Conservation (phyloP, 23 tunicate species). For the Styela clava region DNA sequence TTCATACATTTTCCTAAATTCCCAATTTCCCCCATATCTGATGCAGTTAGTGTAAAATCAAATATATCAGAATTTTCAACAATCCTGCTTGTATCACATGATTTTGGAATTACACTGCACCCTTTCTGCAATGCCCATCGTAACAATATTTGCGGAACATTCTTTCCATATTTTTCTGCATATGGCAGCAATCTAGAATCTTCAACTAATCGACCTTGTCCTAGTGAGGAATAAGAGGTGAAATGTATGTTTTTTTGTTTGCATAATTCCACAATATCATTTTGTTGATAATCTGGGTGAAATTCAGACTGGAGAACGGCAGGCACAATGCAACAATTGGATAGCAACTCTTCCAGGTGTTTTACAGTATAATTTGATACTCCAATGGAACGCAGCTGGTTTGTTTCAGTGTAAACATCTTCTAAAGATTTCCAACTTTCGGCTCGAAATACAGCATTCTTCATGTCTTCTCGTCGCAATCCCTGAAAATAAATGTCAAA, state of each 20-base stretch:
- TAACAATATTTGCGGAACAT: constrained; percentile 56
- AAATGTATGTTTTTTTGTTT: constrained; percentile 43
- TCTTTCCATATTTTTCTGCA: constrained; percentile 40
- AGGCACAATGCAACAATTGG: constrained; percentile 39
- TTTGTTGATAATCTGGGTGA: constrained; percentile 62
- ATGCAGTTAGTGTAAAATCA: constrained; percentile 39
- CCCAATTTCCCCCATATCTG: constrained; percentile 40
- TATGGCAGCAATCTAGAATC: constrained; percentile 32
- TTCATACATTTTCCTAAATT: constrained; percentile 30
- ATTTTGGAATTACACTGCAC: constrained; percentile 75
- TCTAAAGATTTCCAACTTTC: constrained; percentile 57
- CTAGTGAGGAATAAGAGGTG: constrained; percentile 79
- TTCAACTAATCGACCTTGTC: constrained; percentile 29
- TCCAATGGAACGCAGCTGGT: constrained; percentile 50
- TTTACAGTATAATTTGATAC: constrained; percentile 59
- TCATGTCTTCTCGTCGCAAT: constrained; percentile 27
- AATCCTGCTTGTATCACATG: constrained; percentile 39
- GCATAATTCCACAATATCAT: constrained; percentile 43
- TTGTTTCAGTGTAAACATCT: constrained; percentile 31
- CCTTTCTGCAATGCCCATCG: constrained; percentile 65
- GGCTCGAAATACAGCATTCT: constrained; percentile 31
- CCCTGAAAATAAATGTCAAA: no score
- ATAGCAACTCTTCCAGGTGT: constrained; percentile 47
- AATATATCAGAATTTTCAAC: constrained; percentile 46
- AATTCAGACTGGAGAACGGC: constrained; percentile 77